Evolutionary conservation across 2,888 invertebrate species (phyloP), one percentile per base, ranked within the genome.

Genomic region (Chironomus riparius): DNA sequence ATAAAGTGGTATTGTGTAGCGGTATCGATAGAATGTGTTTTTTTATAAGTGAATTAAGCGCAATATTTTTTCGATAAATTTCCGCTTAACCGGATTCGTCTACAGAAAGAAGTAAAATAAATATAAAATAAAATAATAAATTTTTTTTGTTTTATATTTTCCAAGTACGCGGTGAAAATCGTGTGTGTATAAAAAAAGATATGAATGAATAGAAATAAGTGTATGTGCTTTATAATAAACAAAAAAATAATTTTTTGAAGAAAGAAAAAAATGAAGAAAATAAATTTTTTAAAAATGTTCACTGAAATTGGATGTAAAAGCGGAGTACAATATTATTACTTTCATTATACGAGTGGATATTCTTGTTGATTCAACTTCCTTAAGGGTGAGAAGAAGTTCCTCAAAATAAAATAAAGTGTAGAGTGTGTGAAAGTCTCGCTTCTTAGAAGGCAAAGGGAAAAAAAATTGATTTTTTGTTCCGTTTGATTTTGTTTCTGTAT

Each of bases 381-480:
- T 47, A 69, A 47, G 56, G 56, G 56, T 56, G 56, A 56, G 56
- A 56, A 56, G 18, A 56, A 56, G 18, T 56, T 38, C 65, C 65
- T 13, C n/a, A 56, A 56, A 56, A 56, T 2, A 38, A 38, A 38
- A 38, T 38, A 38, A 38, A 56, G 56, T 56, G 56, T 18, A n/a
- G 50, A 50, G n/a, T 50, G 56, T 15, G 56, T 56, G 56, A 56
- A 56, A 18, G 56, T 18, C 56, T 65, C 13, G n/a, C 56, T 65
- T 65, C 65, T 65, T 65, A 13, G 65, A 65, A 65, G 65, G 22
- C 56, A 15, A 18, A 56, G 15, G 56, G 56, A 7, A 21, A 24
- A 15, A 68, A 69, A 69, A 69, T 69, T 69, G 69, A 69, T 69
- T 69, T 69, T 69, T 69, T 65, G 7, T 24, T 24, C 65, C 65